Base-by-base conservation (phyloP, 2,888 invertebrate species). In the Altica lythri region DNA sequence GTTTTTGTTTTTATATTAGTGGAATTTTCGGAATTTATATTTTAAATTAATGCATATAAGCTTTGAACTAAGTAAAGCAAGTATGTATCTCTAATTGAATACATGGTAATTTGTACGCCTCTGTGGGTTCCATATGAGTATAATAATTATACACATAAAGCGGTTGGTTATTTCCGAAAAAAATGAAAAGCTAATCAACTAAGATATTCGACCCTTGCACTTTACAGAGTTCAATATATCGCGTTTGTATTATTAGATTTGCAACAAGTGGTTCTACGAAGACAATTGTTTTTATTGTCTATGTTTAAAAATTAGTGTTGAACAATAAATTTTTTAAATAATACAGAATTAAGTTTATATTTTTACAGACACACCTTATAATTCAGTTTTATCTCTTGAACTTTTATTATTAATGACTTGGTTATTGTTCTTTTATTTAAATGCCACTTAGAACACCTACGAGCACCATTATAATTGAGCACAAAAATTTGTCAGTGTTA, bases 401-500 rank as follows among this genome's bases (percentile, higher is more conserved):
- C 12, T n/a, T 2, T 22, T 40, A 22, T 40, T 40, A 42, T 42
- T 25, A 42, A 42, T 10, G 27, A 27, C 13, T 25, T 10, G 9
- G 17, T 42, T 27, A 27, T 42, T 42, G 42, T 22, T 25, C 25
- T 13, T 42, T 42, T 42, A 27, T 27, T 13, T 25, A 42, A 42
- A 25, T 14, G 14, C 27, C 25, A 42, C 27, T 9, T 25, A 25
- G 8, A 13, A 42, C 42, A 9, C 42, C 42, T 42, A 42, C 16
- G 12, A 2, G 1, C 14, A 25, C 10, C 22, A 25, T 22, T 12
- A 22, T 25, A 42, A 42, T 13, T 27, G 42, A 25, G 42, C n/a
- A 42, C 12, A 42, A 42, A 27, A 27, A 42, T 42, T 25, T 42
- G 42, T 42, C 25, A 42, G 14, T 25, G 42, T 42, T 14, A 42